Evolutionary conservation across 35 echinoderm and acorn worm species (phyloP).

Genomic region (Diadema setosum): DNA sequence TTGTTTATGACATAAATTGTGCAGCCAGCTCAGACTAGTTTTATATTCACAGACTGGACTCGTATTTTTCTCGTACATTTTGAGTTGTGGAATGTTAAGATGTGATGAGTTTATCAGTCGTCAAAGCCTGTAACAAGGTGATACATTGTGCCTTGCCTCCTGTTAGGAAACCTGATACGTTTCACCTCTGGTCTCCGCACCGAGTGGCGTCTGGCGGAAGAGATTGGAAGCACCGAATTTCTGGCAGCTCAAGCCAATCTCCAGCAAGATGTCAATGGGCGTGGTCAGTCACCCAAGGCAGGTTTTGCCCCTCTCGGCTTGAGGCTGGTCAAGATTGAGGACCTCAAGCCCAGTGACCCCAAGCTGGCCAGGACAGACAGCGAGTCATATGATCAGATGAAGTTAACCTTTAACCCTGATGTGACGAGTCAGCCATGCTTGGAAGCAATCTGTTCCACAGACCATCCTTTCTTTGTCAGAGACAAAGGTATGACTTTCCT

Average conservation of each 20-base stretch:
- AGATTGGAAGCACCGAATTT: constrained; percentile 27
- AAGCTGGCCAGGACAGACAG: background rate
- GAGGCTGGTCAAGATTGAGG: constrained; percentile 19
- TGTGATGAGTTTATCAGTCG: no score
- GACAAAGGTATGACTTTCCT: constrained; percentile 34
- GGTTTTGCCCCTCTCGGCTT: constrained; percentile 33
- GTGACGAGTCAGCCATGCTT: background rate
- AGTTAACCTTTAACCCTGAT: constrained; percentile 11
- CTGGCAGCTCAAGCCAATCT: constrained; percentile 30
- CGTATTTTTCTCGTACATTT: no score
- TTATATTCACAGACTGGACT: no score
- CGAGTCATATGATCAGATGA: background rate
- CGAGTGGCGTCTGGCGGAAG: constrained; percentile 33
- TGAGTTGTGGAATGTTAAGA: no score
- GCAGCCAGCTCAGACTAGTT: no score
- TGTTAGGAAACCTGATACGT: constrained; percentile 16
- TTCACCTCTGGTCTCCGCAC: constrained; percentile 30
- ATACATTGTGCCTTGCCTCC: no score
- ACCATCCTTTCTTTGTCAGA: constrained; percentile 57
- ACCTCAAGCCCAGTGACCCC: background rate
- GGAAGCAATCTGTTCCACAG: background rate
- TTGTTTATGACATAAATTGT: no score
- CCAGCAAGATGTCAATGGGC: background rate
- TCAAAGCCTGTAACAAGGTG: no score
- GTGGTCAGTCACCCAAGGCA: constrained; percentile 3